A percentile compares a stretch with the other conserved stretches of the same genome.
phyloP scores from a whole-genome alignment of 2,888 invertebrate genomes.

The Euphydryas editha region DNA sequence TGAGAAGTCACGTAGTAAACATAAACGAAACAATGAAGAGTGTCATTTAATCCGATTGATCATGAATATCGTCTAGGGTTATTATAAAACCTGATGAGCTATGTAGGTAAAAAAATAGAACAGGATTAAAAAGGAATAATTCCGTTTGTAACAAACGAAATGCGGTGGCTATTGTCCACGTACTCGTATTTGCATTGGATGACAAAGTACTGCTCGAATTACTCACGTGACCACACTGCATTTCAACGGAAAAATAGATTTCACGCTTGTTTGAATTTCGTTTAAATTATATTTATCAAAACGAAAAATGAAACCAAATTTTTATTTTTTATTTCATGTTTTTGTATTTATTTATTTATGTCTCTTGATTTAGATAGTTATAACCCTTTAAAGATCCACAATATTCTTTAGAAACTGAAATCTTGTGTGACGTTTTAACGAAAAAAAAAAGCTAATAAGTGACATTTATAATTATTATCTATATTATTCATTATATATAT shows the following conservation, averaged over 20 bases:
- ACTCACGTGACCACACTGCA: constrained; percentile 19
- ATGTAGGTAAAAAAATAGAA: background rate
- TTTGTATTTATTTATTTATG: background rate
- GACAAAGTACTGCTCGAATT: constrained; percentile 25
- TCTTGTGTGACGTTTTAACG: too few species aligned
- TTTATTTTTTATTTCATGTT: background rate
- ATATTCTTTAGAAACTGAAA: too few species aligned
- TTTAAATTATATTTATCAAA: constrained; percentile 1
- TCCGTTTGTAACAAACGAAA: constrained; percentile 23
- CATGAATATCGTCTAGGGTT: too few species aligned
- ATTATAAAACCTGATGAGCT: background rate
- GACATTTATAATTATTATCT: too few species aligned
- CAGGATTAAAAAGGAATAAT: constrained; percentile 19
- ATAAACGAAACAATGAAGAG: too few species aligned
- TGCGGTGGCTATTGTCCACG: constrained; percentile 28
- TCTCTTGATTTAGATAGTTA: too few species aligned
- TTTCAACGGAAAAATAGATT: constrained; percentile 22
- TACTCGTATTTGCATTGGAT: constrained; percentile 23
- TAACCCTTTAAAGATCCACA: too few species aligned
- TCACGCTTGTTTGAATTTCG: constrained; percentile 1
- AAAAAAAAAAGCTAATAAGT: too few species aligned
- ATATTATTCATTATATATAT: too few species aligned
- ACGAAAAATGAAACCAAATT: background rate
- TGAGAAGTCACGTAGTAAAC: too few species aligned
- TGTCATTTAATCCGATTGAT: too few species aligned